Evolutionary conservation across 2,888 invertebrate genomes (phyloP).

Genomic region (Hoplodrina ambigua): DNA sequence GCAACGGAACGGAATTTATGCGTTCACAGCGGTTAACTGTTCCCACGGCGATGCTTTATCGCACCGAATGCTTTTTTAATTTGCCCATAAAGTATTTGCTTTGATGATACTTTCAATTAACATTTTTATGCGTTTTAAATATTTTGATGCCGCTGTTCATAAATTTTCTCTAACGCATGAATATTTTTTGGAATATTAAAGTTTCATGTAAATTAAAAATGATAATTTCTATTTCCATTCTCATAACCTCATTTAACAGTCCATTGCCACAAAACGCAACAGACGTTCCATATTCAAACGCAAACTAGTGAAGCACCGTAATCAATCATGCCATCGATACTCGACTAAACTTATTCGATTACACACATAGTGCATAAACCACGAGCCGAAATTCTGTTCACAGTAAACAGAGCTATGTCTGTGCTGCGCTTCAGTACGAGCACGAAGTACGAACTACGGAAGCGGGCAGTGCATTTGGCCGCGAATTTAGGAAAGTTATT

Average conservation of each 20-base stretch:
- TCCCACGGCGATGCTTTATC: conserved; percentile 80
- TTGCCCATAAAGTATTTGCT: conserved; percentile 75
- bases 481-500: conserved; percentile 80
- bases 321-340: conserved; percentile 65
- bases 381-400: conserved; percentile 67
- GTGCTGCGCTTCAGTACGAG: conserved; percentile 66
- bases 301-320: conserved; percentile 55
- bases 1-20: conserved; percentile 77
- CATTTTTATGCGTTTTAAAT: conserved; percentile 62
- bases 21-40: conserved; percentile 75
- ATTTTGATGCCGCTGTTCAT: conserved; percentile 38
- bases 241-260: neutral
- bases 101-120: conserved; percentile 75
- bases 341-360: conserved; percentile 67
- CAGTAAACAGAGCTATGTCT: conserved; percentile 69
- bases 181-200: conserved; percentile 16
- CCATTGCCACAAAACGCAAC: conserved; percentile 15
- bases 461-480: conserved; percentile 79
- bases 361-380: conserved; percentile 66
- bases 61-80: conserved; percentile 75
- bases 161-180: conserved; percentile 22
- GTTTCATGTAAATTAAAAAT: conserved; percentile 12
- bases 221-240: conserved; percentile 1
- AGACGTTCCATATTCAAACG: conserved; percentile 33
- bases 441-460: conserved; percentile 73